A percentile compares a stretch with the other conserved stretches of the same genome.
Evolutionary conservation across 2,113 vertebrate species (phyloP).

Genomic region (Ammodytes marinus): DNA sequence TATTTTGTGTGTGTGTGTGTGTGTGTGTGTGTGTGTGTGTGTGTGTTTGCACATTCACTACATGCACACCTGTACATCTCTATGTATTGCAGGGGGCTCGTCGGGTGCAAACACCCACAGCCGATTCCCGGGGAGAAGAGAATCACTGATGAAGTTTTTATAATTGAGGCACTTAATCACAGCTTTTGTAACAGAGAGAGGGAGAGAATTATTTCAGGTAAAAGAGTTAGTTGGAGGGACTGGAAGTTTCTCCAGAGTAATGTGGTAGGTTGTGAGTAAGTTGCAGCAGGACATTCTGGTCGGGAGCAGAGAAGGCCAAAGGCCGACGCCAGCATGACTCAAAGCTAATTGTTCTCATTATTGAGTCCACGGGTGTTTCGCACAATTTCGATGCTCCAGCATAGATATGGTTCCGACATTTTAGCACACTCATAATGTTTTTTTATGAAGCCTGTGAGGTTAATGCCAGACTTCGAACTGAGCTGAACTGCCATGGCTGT

Average conservation of each 20-base stretch:
- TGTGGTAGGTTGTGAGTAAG: constrained; percentile 16
- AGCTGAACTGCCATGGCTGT: not conserved
- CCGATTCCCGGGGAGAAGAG: constrained; percentile 41
- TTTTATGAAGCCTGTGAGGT: constrained; percentile 10
- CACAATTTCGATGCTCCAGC: constrained; percentile 16
- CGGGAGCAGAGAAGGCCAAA: constrained; percentile 45
- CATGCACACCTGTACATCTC: constrained; percentile 2
- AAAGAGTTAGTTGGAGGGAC: constrained; percentile 6
- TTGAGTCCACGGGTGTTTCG: constrained; percentile 35
- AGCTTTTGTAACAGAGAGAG: constrained; percentile 7
- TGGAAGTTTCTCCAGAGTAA: constrained; percentile 38
- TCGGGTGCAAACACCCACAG: constrained; percentile 34
- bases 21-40: not conserved
- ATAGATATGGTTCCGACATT: constrained; percentile 35
- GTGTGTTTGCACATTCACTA: not conserved
- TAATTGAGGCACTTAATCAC: constrained; percentile 66
- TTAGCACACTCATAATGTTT: not conserved
- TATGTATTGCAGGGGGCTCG: constrained; percentile 23
- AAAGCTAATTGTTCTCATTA: constrained; percentile 64
- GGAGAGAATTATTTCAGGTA: not conserved
- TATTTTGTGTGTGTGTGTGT: not conserved
- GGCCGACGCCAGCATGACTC: constrained; percentile 46
- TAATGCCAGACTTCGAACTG: constrained; percentile 10
- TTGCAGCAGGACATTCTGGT: constrained; percentile 1
- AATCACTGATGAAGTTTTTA: constrained; percentile 60